Evolutionary conservation across 2,113 vertebrate genomes (phyloP).

Genomic region (Rhodinocichla rosea): DNA sequence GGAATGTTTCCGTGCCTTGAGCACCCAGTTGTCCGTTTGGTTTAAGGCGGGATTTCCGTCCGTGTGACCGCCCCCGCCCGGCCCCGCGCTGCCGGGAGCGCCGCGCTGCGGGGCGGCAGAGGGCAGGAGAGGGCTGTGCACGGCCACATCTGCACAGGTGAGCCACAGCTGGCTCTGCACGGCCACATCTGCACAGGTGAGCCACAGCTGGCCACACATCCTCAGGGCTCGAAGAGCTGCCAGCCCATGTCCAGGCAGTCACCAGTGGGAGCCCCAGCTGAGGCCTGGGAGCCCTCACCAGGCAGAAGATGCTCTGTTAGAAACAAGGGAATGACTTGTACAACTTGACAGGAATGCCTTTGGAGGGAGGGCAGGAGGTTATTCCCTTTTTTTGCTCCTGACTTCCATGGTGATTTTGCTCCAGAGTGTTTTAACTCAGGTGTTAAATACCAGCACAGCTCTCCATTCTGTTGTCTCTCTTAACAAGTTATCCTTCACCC

Average conservation of each 20-base stretch:
- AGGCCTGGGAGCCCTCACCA: too few relatives aligned
- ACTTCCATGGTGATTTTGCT: not conserved
- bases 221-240: not conserved
- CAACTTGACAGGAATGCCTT: not conserved
- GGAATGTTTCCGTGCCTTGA: not conserved
- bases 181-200: not conserved
- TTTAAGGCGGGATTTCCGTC: not conserved
- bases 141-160: not conserved
- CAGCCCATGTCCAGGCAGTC: not conserved
- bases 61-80: not conserved
- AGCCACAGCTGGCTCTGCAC: not conserved
- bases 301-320: not conserved
- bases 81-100: not conserved
- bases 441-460: not conserved
- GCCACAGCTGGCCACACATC: not conserved
- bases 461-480: not conserved
- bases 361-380: not conserved
- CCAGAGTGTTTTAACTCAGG: not conserved
- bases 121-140: slow-evolving; percentile 40
- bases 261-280: not conserved
- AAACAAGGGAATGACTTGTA: not conserved
- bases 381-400: not conserved
- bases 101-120: slow-evolving; percentile 16
- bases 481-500: not conserved
- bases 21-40: not conserved